Base-by-base conservation (phyloP, 2,113 vertebrate species). In the Ivindomyrus marchei region DNA sequence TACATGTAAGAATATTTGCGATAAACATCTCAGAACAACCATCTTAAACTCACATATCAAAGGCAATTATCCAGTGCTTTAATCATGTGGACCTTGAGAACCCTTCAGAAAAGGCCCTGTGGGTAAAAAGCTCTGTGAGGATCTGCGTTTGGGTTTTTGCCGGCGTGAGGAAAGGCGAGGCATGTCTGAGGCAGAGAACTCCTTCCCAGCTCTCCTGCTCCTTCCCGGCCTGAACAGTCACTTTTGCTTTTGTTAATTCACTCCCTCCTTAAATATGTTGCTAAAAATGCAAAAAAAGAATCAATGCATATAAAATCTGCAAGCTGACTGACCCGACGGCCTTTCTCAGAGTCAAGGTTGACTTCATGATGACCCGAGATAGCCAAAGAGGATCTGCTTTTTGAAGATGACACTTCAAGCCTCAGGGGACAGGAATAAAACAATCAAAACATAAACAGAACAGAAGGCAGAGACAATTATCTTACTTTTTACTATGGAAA, bases 1-100 rank as follows among this genome's bases (percentile, higher is more conserved):
- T 86, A 92, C 93, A 92, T 91, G 93, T 91, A 92, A 85, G 74
- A 90, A 92, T 62, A 86, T 70, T 90, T 92, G 91, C 88, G 90
- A 85, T 93, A 93, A 94, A 93, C 46, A 77, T 90, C 84, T 50
- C 2, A 42, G 46, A 90, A 77, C 93, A 93, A 89, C 10, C 4
- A 46, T 77, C 90, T 92, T 88, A 91, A 90, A 89, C 91, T 91
- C 52, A 90, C 70, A 92, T 91, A 90, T 93, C 93, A 92, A 62
- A 91, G 42, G 89, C 90, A 90, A 93, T 93, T 93, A 92, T 47
- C 80, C 74, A 74, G 90, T 89, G 90, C 42, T 90, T 91, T 92
- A 70, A 89, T 91, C 88, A 91, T 70, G 90, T 85, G 87, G 91
- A 89, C 62, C 62, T 70, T 70, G n/a, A 70, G 56, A 62, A 88